Evolutionary conservation across 2,113 vertebrate genomes (phyloP).

Genomic region (Odontophorus gujanensis): DNA sequence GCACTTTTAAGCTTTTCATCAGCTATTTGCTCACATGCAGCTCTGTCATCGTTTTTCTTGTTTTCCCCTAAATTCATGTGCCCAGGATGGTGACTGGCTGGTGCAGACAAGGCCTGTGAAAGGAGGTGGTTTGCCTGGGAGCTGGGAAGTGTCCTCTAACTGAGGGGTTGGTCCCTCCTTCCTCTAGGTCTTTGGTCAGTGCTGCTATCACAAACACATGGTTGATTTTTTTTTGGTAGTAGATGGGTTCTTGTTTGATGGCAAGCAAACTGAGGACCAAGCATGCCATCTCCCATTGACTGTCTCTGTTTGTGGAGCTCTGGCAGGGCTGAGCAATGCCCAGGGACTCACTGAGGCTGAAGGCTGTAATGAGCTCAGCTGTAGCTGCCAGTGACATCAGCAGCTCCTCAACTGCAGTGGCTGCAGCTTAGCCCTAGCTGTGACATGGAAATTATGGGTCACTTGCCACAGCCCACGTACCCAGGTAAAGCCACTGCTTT

Average conservation of each 20-base stretch:
- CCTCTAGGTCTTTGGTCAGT: fast-evolving
- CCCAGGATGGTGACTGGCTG: neutral
- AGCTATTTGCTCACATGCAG: neutral
- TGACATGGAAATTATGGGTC: fast-evolving
- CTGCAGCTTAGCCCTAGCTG: fast-evolving
- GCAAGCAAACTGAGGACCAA: fast-evolving
- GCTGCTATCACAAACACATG: neutral
- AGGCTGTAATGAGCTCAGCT: neutral
- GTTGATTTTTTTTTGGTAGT: neutral
- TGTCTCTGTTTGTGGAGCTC: neutral
- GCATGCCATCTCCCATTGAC: fast-evolving
- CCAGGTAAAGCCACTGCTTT: neutral
- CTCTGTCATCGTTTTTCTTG: neutral
- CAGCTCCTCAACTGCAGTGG: fast-evolving
- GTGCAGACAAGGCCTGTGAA: neutral
- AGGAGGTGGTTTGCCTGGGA: neutral
- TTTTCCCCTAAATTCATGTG: neutral
- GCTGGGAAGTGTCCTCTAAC: neutral
- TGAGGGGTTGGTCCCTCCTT: neutral
- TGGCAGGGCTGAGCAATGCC: fast-evolving
- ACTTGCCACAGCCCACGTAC: fast-evolving
- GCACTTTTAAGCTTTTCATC: neutral
- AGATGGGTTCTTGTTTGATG: fast-evolving
- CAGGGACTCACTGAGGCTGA: fast-evolving
- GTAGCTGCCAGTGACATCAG: too few relatives aligned